phyloP scores from a whole-genome alignment of 2,113 vertebrate genomes.

The Mus musculus region GRCm39 chr10:27348001-27348500 shows the following conservation, averaged over 20 bases:
- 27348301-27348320: not conserved
- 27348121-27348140: not conserved
- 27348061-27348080: not conserved
- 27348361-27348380: not conserved
- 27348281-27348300: too few relatives aligned
- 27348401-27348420: not conserved
- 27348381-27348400: not conserved
- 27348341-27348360: not conserved
- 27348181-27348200: not conserved
- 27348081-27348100: not conserved
- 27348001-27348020: slow-evolving; percentile 18
- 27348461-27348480: not conserved
- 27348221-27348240: not conserved
- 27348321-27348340: not conserved
- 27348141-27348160: not conserved
- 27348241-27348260: not conserved
- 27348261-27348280: not conserved
- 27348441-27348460: not conserved
- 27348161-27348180: not conserved
- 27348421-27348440: not conserved
- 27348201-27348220: not conserved
- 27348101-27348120: not conserved
- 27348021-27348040: not conserved
- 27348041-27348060: not conserved
- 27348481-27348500: not conserved